Evolutionary conservation across 2,888 invertebrate genomes (phyloP).

Genomic region (Spodoptera picta): DNA sequence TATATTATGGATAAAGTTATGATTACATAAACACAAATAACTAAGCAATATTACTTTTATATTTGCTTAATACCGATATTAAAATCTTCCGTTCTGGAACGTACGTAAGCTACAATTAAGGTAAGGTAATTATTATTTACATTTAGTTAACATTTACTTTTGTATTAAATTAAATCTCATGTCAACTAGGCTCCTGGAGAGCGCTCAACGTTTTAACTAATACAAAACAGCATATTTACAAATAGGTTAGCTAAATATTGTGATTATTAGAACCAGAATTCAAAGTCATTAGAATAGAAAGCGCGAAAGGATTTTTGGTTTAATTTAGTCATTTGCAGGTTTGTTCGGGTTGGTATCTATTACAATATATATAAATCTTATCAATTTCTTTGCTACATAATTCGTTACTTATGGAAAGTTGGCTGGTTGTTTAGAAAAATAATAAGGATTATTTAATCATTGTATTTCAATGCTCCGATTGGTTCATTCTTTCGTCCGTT

Average conservation of each 20-base stretch:
- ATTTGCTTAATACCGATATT: constrained; percentile 49
- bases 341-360: neutral
- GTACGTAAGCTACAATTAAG: constrained; percentile 40
- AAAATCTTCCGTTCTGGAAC: constrained; percentile 41
- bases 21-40: constrained; percentile 55
- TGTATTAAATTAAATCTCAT: constrained; percentile 21
- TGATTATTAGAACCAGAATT: constrained; percentile 1
- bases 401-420: no score
- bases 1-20: constrained; percentile 51
- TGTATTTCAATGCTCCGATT: constrained; percentile 22
- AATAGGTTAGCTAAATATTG: constrained; percentile 2
- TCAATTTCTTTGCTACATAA: neutral
- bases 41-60: constrained; percentile 30
- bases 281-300: no score
- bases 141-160: constrained; percentile 28
- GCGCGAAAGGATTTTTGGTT: no score
- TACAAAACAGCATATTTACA: constrained; percentile 33
- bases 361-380: neutral
- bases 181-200: constrained; percentile 8
- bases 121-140: constrained; percentile 44
- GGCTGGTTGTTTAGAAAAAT: constrained; percentile 1
- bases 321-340: no score
- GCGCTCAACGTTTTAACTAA: constrained; percentile 7
- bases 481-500: constrained; percentile 18
- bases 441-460: constrained; percentile 7